These are phyloP conservation scores for Ctenoplectra terminalis DNA, from an alignment of 1,140 invertebrate species.

Conservation along the genomic window DNA sequence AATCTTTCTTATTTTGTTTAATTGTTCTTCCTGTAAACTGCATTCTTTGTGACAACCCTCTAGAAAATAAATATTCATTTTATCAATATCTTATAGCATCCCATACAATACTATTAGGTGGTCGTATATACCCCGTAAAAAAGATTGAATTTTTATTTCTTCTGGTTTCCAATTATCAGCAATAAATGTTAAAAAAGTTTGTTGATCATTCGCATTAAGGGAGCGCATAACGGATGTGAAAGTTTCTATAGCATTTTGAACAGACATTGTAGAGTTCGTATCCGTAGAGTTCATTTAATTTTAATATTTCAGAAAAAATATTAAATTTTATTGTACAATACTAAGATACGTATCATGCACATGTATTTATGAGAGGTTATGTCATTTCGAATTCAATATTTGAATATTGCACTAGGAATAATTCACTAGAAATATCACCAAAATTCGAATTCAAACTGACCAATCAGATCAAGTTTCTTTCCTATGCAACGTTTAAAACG, in stretches of 20 bases:
- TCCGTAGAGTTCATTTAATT: not conserved
- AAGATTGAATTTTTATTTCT: constrained; percentile 15
- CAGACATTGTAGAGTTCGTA: not conserved
- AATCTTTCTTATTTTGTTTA: constrained; percentile 80
- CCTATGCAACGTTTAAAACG: not conserved
- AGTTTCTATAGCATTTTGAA: not conserved
- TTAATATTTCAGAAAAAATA: not conserved
- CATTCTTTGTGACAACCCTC: not conserved
- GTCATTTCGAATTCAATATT: not conserved
- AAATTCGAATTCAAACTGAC: not conserved
- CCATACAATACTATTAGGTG: not conserved
- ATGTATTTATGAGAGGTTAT: not conserved
- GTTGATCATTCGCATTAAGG: constrained; percentile 50
- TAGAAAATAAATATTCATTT: not conserved
- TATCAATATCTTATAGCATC: not conserved
- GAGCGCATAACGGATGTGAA: constrained; percentile 48
- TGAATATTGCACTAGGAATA: not conserved
- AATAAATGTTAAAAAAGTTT: constrained; percentile 72
- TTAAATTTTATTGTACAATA: not conserved
- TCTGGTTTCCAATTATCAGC: constrained; percentile 71
- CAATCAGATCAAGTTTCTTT: not conserved
- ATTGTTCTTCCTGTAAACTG: constrained; percentile 67
- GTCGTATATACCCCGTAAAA: not conserved
- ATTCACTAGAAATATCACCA: not conserved
- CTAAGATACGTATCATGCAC: not conserved